Evolutionary conservation across 2,113 vertebrate genomes (phyloP), one percentile per base, ranked within the genome.

Genomic region (Trogon melanurus): DNA sequence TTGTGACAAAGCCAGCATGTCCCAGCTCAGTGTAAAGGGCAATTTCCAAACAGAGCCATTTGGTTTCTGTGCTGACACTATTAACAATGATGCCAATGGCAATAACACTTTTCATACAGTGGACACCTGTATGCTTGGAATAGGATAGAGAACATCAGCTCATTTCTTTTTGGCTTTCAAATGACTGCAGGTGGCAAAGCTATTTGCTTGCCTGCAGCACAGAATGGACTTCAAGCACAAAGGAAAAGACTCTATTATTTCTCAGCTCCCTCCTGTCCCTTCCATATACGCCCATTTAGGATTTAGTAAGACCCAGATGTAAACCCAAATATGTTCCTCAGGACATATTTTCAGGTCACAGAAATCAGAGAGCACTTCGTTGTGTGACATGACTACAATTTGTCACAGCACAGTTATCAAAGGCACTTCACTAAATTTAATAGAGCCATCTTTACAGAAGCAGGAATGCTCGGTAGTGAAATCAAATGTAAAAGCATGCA

Each of bases 111-210:
- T 23, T 81, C 78, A 41, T 27, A 36, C 91, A 85, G 14, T 18
- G 61, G 88, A 72, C 93, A 94, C 96, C 95, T 95, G 89, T 27
- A 50, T 74, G 61, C 57, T 57, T 95, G 96, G 95, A 96, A 81
- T 3, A 38, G 65, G 57, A 57, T 5, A 72, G 26, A n/a, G 57
- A 82, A 72, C 73, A 81, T 44, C 89, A 91, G 78, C 87, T 92
- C 91, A 4, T 87, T 65, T 69, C 70, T 11, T 27, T 87, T 54
- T 95, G 95, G 93, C 91, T 89, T 19, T 23, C 70, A 57, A 65
- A 79, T 0, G 14, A 61, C 41, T 85, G 93, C 95, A 96, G 95
- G 91, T 95, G 93, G 91, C 84, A 94, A 75, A 85, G 87, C 66
- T 89, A 20, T 85, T 75, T 75, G 53, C 86, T 87, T 50, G 26